A percentile compares a stretch with the other conserved stretches of the same genome.
Conservation (phyloP, 1,140 invertebrate genomes). For the Aphis gossypii region DNA sequence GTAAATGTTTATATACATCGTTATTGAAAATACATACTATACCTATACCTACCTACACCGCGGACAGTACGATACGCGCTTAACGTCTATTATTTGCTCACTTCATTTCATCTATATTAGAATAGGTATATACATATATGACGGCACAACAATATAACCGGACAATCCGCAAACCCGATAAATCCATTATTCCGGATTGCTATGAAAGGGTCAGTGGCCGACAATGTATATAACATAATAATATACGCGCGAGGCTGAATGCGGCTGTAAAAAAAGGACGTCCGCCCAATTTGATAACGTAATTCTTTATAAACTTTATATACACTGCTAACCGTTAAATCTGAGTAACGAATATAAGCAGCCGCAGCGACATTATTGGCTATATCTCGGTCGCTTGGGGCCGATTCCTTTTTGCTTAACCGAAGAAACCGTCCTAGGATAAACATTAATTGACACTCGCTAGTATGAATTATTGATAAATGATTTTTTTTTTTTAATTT, state of each 20-base stretch:
- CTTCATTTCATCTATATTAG: background rate
- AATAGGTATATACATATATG: background rate
- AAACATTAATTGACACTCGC: background rate
- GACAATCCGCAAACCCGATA: background rate
- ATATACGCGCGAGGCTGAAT: background rate
- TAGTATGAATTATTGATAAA: background rate
- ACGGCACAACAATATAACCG: background rate
- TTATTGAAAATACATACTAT: background rate
- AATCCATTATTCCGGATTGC: background rate
- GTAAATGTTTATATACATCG: background rate
- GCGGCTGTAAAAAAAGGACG: background rate
- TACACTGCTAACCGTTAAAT: background rate
- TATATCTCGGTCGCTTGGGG: background rate
- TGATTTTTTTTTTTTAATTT: background rate
- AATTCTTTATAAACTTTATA: background rate
- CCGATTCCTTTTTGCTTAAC: background rate
- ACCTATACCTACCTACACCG: background rate
- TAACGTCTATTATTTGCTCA: background rate
- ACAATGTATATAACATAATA: background rate
- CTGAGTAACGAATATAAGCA: background rate
- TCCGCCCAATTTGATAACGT: background rate
- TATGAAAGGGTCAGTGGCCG: background rate
- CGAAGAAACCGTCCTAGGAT: background rate
- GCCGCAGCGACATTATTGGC: background rate
- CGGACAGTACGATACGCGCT: background rate